A percentile compares a stretch with the other conserved stretches of the same genome.
Evolutionary conservation across 2,888 invertebrate species (phyloP).

Genomic region (Ochlodes sylvanus): DNA sequence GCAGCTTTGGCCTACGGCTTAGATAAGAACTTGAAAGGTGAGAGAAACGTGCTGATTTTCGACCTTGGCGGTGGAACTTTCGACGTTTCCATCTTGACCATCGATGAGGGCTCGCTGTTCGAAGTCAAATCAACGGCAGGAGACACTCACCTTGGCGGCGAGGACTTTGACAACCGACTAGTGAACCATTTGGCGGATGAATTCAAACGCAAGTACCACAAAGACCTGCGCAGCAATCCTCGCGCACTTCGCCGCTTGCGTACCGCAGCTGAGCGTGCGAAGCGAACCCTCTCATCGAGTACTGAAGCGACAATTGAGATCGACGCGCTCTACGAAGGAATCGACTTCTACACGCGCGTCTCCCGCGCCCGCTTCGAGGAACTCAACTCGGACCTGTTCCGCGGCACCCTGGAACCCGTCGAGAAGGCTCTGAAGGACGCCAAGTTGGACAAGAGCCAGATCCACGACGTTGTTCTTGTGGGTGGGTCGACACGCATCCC

Average conservation of each 20-base stretch:
- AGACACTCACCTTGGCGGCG: constrained; percentile 91
- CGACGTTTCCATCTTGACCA: constrained; percentile 91
- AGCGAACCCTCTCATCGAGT: constrained; percentile 88
- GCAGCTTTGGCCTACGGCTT: constrained; percentile 88
- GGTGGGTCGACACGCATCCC: constrained; percentile 91
- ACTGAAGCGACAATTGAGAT: constrained; percentile 89
- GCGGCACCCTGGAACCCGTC: constrained; percentile 88
- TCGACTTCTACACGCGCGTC: constrained; percentile 86
- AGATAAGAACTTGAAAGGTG: constrained; percentile 84
- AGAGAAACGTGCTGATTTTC: constrained; percentile 89
- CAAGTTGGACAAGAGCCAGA: constrained; percentile 88
- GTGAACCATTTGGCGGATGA: constrained; percentile 86
- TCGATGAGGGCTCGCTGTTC: constrained; percentile 89
- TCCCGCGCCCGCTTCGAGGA: constrained; percentile 89
- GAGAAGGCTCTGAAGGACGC: constrained; percentile 90
- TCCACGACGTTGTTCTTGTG: constrained; percentile 90
- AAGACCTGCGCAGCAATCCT: constrained; percentile 86
- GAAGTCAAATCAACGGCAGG: constrained; percentile 91
- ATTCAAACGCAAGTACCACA: constrained; percentile 87
- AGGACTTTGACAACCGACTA: constrained; percentile 85
- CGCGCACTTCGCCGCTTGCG: constrained; percentile 86
- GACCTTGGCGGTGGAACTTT: constrained; percentile 92
- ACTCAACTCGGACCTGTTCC: constrained; percentile 87
- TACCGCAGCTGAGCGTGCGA: constrained; percentile 89
- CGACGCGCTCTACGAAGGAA: constrained; percentile 88